Percentiles rank a stretch among this genome's conserved stretches.
These are phyloP conservation scores for Maccullochella peelii DNA, from an alignment of 2,113 vertebrate species.

Conservation along the genomic window DNA sequence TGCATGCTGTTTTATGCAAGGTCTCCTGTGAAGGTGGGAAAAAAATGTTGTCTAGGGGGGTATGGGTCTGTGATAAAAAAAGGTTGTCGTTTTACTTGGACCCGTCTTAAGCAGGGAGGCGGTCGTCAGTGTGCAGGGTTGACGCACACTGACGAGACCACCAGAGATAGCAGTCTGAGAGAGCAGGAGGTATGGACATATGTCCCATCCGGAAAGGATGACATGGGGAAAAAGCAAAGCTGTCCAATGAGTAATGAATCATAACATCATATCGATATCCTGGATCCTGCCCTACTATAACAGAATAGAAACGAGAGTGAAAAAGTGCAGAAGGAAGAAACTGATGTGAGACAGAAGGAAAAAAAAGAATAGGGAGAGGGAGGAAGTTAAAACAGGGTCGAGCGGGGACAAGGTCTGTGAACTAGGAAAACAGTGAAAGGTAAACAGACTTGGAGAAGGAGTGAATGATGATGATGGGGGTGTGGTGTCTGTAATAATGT, in stretches of 20 bases:
- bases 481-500: conserved; percentile 40
- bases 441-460: conserved; percentile 30
- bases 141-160: conserved; percentile 68
- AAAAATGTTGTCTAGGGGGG: conserved; percentile 29
- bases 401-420: conserved; percentile 3
- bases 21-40: conserved; percentile 36
- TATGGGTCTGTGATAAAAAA: conserved; percentile 51
- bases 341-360: not conserved
- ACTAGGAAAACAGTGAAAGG: conserved; percentile 24
- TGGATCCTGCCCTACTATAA: conserved; percentile 45
- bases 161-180: conserved; percentile 61
- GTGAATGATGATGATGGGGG: conserved; percentile 35
- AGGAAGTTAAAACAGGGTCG: conserved; percentile 25
- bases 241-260: conserved; percentile 55
- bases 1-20: conserved; percentile 60
- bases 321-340: not conserved
- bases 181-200: conserved; percentile 54
- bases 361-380: not conserved
- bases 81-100: conserved; percentile 64
- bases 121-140: conserved; percentile 46
- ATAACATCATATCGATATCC: conserved; percentile 50
- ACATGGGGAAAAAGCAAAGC: conserved; percentile 48
- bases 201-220: conserved; percentile 42
- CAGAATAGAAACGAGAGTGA: conserved; percentile 16
- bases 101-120: conserved; percentile 30